Base-by-base conservation (phyloP, 2,113 vertebrate species). In the Mormoops blainvillei region DNA sequence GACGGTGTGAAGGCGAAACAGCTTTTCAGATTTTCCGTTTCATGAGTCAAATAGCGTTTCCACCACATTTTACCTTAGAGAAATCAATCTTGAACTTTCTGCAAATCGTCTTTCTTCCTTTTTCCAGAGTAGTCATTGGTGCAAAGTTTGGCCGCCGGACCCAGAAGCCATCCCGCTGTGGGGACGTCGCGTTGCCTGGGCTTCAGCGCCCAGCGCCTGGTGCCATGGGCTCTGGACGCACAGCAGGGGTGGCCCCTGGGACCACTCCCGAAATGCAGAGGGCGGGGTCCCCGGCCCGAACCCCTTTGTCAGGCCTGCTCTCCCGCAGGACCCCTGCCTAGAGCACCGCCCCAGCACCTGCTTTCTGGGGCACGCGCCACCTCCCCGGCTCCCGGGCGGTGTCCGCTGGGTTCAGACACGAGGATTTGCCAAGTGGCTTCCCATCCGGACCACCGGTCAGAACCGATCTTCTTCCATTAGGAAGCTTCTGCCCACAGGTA, bases 1-100 rank as follows among this genome's bases (percentile, higher is more conserved):
- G 78, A 87, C 45, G 38, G 89, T 50, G 24, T 91, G 67, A 95
- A 96, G 86, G 78, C 67, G 80, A 94, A 96, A 52, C 97, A 36
- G 91, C 63, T 91, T 91, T 95, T 85, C 71, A 48, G 26, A 85
- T 82, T 94, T 94, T 77, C 41, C 43, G 38, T 70, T 65, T 58
- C 36, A 56, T 65, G 65, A 93, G 58, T 68, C 82, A 74, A 86
- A 68, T 52, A 78, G 19, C 63, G 89, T 82, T 93, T 89, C 52
- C 48, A 50, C n/a, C 71, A 36, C 43, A 85, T 73, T 95, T 73
- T 95, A 65, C 20, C 58, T 52, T 38, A 36, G 31, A 94, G 58
- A 93, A 87, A 26, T 54, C 87, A 74, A 38, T 74, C 67, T 91
- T 54, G 58, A 93, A 96, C 38, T 92, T 96, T 68, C 54, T 58